Base-by-base conservation (phyloP, 92 coral and sea anemone genomes). In the Blastomussa wellsi region DNA sequence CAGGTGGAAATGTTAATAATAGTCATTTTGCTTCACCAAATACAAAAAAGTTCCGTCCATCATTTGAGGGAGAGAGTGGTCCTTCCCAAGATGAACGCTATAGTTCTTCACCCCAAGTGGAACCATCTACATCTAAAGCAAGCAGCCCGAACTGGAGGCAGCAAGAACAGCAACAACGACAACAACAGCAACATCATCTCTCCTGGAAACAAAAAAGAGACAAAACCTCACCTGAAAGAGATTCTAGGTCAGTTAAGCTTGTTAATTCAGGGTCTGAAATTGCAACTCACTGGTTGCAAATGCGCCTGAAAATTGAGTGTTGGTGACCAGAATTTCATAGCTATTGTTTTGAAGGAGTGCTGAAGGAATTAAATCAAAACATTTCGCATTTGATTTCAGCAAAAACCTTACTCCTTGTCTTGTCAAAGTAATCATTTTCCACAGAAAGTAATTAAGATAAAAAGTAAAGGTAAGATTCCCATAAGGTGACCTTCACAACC, bases 31-130 rank as follows among this genome's bases (percentile, higher is more conserved):
- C 84, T 22, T 59, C 86, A 38, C 72, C 83, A 48, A 89, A 85
- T 57, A 16, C 88, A 77, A 94, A 92, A 84, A 92, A 84, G 79
- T 94, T 90, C 69, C 78, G 91, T 78, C 92, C 98, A 17, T 72
- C 92, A 55, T 92, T 90, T 88, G 94, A 86, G 33, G 71, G 80
- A 68, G 80, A 80, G 19, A 59, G 67, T 64, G 66, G 89, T 38
- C 88, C 87, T 52, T 77, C 88, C 32, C 80, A 74, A 36, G 62
- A 19, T 31, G 85, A 47, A 66, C 39, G 35, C 12, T 79, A 49
- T 7, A 77, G 69, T 47, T 57, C 78, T 51, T 32, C 78, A 29
- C 44, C 42, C 7, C 22, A 13, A n/a, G 33, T 72, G 60, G 87
- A 83, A 32, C 32, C 74, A 7, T 24, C 80, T 57, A 77, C 74